Evolutionary conservation across 2,113 vertebrate species (phyloP).

Genomic region (Hylia prasina): DNA sequence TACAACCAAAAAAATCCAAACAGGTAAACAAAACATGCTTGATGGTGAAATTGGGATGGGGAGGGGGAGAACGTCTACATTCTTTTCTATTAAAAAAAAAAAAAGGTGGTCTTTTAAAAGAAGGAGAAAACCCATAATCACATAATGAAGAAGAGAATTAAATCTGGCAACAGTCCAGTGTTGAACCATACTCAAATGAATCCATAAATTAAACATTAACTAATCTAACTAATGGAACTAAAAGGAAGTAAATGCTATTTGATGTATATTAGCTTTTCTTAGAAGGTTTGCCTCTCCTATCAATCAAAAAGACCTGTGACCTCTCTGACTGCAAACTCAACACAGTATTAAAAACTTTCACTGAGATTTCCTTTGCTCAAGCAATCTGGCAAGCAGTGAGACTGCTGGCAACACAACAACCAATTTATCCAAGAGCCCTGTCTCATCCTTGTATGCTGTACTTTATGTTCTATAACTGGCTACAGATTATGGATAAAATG

Average conservation of each 20-base stretch:
- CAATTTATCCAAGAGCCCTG: neutral
- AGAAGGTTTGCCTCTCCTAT: conserved; percentile 12
- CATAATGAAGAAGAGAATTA: neutral
- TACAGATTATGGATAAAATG: neutral
- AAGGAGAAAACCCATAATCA: rapidly evolving
- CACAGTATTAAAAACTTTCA: neutral
- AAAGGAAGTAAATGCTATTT: conserved; percentile 35
- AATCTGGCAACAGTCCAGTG: neutral
- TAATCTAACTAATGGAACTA: conserved; percentile 52
- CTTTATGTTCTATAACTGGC: neutral
- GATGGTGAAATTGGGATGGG: neutral
- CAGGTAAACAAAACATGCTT: neutral
- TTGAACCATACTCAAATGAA: conserved; percentile 7
- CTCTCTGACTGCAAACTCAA: neutral
- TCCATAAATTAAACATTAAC: conserved; percentile 48
- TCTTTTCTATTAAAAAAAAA: neutral
- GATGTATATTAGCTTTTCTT: conserved; percentile 52
- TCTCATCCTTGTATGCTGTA: neutral
- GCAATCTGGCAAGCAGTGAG: neutral
- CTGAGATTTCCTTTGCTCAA: conserved; percentile 3
- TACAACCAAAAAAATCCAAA: neutral
- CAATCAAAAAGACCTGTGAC: neutral
- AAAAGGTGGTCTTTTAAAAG: neutral
- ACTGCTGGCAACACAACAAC: neutral
- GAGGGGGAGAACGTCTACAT: neutral